Base-by-base conservation (phyloP, 2,888 invertebrate species). In the Drosophila kuntzei region DNA sequence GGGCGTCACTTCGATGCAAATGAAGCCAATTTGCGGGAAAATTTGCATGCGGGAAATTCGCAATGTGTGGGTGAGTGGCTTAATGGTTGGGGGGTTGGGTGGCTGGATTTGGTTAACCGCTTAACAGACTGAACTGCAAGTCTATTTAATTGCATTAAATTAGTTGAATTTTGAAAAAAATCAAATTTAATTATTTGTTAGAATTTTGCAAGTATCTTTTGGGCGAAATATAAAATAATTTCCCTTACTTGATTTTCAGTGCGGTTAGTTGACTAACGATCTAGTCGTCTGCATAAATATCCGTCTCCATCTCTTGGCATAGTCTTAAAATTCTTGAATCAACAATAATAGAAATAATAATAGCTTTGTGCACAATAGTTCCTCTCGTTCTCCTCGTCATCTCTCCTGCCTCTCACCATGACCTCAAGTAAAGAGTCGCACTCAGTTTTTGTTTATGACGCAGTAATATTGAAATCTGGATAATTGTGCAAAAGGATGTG, bases 401-500 rank as follows among this genome's bases (percentile, higher is more conserved):
- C n/a, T 16, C 9, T 37, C 50, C 43, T 39, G 7, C 3, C 27
- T 6, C 25, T 29, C 14, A 14, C 2, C 8, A 12, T 32, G n/a
- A 54, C 57, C 41, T 47, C 37, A 39, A 36, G 57, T 58, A 44
- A 60, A 61, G 76, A 62, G 77, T 71, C 69, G 72, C 80, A 71
- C 62, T 72, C 41, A 32, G 77, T 55, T 76, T 82, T 86, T 86
- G 83, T 86, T 83, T 86, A 83, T 80, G 79, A 80, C 72, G 79
- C 73, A 61, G 79, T 72, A 80, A 79, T 86, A 83, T 83, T 83
- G 83, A 83, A 86, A 83, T 86, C 83, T 79, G 83, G 73, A 83
- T 83, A 83, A 83, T 83, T 83, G 83, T 71, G 87, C 80, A 83
- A 86, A 83, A 83, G 83, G 83, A 86, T 86, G 74, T 79, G 80